Evolutionary conservation across 2,113 vertebrate species (phyloP).

Genomic region (Columba janthina): DNA sequence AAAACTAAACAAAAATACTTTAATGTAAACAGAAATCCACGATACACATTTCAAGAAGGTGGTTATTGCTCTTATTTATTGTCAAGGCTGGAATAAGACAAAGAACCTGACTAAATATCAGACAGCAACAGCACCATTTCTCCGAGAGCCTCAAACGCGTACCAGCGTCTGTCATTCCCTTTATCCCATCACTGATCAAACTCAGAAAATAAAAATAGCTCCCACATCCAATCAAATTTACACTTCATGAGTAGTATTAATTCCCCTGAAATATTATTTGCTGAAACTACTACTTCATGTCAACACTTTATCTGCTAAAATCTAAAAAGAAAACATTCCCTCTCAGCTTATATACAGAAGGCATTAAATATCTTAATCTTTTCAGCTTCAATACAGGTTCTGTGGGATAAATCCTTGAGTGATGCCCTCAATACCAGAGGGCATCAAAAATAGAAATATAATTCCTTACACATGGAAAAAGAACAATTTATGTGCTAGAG

Average conservation of each 20-base stretch:
- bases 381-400: neutral
- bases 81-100: neutral
- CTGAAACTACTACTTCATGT: neutral
- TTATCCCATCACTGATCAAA: neutral
- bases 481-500: neutral
- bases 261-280: neutral
- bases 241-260: neutral
- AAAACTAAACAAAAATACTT: neutral
- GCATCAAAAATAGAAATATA: neutral
- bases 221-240: neutral
- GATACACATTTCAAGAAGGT: neutral
- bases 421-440: neutral
- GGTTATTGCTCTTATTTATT: neutral
- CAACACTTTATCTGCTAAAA: neutral
- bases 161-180: neutral
- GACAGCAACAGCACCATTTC: neutral
- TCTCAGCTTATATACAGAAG: neutral
- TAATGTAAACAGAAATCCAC: neutral
- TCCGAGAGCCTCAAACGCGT: neutral
- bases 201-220: neutral
- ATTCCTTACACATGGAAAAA: neutral
- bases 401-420: neutral
- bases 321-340: neutral
- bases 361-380: constrained; percentile 16
- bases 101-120: neutral